Base-by-base conservation (phyloP, 2,888 invertebrate species). In the Notodromas monacha region DNA sequence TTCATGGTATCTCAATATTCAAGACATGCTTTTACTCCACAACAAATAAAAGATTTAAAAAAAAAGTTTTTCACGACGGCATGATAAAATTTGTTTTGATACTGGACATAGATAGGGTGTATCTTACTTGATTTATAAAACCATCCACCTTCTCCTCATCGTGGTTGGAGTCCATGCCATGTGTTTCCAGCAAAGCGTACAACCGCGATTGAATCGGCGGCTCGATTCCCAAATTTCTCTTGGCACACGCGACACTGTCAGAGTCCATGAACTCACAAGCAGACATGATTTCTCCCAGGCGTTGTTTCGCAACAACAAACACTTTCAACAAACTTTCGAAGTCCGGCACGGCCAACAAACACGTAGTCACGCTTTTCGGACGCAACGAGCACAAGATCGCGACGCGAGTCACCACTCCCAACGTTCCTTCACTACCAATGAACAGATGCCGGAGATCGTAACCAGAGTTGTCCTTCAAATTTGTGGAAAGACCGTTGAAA, bases 401-500 rank as follows among this genome's bases (percentile, higher is more conserved):
- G 4, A 81, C 65, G 52, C 74, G 74, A 0, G 92, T 92, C 4
- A 96, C 66, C 4, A 96, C 48, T 10, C 96, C 96, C 31, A 96
- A 54, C 0, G 86, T 81, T 29, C 96, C 96, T 54, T 96, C 96
- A 0, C 86, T 79, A 10, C 96, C 96, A 40, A 92, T 76, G 45
- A 96, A 89, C 35, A 92, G 50, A 50, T 96, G 86, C 45, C 86
- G 86, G 40, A 92, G 52, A 45, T 92, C 86, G 46, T 81, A 84
- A 0, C 92, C 92, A 0, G 92, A 89, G 48, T 96, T 96, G 48
- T 96, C 89, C 48, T 96, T 96, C 45, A 79, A 70, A 40, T 89
- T 56, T 1, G 67, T 58, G 34, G 65, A 69, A 45, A 92, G 57
- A 34, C 74, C 66, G 46, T 89, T 68, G 15, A 96, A 48, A 1